Evolutionary conservation across 2,888 invertebrate species (phyloP), one percentile per base, ranked within the genome.

Genomic region (Microdon myrmicae): DNA sequence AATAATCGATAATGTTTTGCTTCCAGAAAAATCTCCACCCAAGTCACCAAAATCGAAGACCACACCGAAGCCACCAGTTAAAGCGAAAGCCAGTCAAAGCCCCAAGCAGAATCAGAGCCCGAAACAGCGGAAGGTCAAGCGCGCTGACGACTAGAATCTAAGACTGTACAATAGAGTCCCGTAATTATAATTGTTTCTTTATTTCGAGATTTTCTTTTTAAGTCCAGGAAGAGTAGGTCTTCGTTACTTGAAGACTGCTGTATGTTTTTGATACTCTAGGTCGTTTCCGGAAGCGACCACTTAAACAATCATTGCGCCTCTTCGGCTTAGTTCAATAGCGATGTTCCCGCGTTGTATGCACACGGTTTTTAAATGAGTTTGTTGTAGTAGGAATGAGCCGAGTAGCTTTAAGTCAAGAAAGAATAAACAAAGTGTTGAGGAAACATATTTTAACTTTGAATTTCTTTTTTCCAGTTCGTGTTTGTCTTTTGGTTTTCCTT

Each of bases 81-180:
- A 86, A 83, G 75, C 81, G 83, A 68, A 72, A 55, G 72, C 87
- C 86, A 75, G 89, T 88, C 68, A 89, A 89, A 68, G 87, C 86
- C 77, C 84, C 86, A 81, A 85, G 26, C 81, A 84, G 37, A 71
- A 70, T 49, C 88, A 88, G 75, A 90, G 90, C 68, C 90, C 91
- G 43, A 87, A 88, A 73, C 84, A 88, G 79, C 86, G 91, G 74
- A 92, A 90, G 82, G 85, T 86, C 29, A 90, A 90, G 80, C 85
- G 88, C 77, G 87, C 87, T 66, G 88, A 88, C 76, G 86, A 88
- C 72, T 83, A 69, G 64, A 67, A 9, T 77, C 80, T 59, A 68
- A 68, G 68, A 67, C 68, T 68, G 68, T 53, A 54, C 26, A 29
- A 29, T 61, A 55, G 54, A 59, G 45, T 59, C 47, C 59, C 48